Base-by-base conservation (phyloP, 2,888 invertebrate genomes). In the Leucania comma region DNA sequence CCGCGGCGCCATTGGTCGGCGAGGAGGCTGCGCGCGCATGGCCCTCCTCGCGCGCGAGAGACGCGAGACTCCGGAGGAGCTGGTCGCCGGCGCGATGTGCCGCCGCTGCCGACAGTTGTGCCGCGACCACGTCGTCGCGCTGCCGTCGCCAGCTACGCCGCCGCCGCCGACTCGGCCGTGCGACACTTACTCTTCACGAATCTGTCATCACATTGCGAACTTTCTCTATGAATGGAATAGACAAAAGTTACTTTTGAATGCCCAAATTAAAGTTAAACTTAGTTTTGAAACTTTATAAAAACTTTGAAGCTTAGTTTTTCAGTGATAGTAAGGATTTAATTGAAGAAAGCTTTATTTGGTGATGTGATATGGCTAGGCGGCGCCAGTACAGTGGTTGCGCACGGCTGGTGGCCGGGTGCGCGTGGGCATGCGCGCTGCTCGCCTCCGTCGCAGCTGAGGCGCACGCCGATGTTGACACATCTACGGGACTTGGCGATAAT, bases 341-440 rank as follows among this genome's bases (percentile, higher is more conserved):
- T 22, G n/a, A 74, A 66, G 75, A 85, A 56, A 80, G 81, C 83
- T 80, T 67, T 68, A 83, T 82, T 90, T 90, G 91, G 95, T 95
- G 94, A 95, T 95, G 95, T 96, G 95, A 93, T 90, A 96, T 95
- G 95, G 95, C 92, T 90, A 91, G 88, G 84, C 90, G 88, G 82
- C 87, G 85, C 74, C 86, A 86, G 75, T 68, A 78, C 69, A 82
- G 75, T 81, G 86, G 82, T 87, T 84, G 83, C 86, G 87, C 88
- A 85, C 80, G 83, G 87, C 85, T 89, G 79, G 78, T 91, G 78
- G 87, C 88, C 58, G 81, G 90, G 53, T 95, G 95, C 95, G 95
- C 93, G 80, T 95, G 95, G 93, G 95, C 95, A 88, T 95, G 94
- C 92, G 94, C 93, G 87, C 83, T 94, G 84, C 78, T 93, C 54